Percentiles rank a stretch among this genome's conserved stretches.
These are phyloP conservation scores for Crossocerus cetratus DNA, from an alignment of 2,888 invertebrate genomes.

Conservation along the genomic window DNA sequence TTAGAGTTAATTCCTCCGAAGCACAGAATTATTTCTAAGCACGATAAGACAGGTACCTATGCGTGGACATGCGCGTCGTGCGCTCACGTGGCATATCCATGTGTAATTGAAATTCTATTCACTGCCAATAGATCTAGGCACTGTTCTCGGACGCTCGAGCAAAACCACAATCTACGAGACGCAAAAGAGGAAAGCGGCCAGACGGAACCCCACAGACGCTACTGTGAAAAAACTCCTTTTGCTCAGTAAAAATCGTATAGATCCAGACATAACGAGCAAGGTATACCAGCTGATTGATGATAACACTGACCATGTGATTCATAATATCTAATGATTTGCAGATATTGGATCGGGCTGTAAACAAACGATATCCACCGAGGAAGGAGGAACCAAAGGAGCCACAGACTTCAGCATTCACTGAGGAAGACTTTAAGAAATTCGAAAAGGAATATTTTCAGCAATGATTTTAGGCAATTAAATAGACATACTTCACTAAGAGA, in stretches of 20 bases:
- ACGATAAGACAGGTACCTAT: slow-evolving; percentile 65
- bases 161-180: slow-evolving; percentile 66
- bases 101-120: background rate
- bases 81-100: background rate
- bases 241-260: slow-evolving; percentile 76
- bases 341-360: slow-evolving; percentile 80
- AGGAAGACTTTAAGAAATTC: slow-evolving; percentile 84
- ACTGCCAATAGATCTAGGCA: slow-evolving; percentile 37
- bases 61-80: background rate
- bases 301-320: background rate
- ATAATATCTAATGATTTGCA: slow-evolving; percentile 65
- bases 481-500: background rate
- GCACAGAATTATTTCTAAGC: slow-evolving; percentile 63
- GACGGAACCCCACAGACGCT: slow-evolving; percentile 74
- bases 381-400: slow-evolving; percentile 77
- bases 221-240: slow-evolving; percentile 78
- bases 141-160: slow-evolving; percentile 49
- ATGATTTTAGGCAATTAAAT: slow-evolving; percentile 5
- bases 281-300: slow-evolving; percentile 68
- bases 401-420: slow-evolving; percentile 83
- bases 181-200: slow-evolving; percentile 59
- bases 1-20: slow-evolving; percentile 70
- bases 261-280: slow-evolving; percentile 76
- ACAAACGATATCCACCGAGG: slow-evolving; percentile 78
- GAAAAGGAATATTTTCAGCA: slow-evolving; percentile 79